Evolutionary conservation across 2,797 vertebrate species (phyloP).

Genomic region (Gymnoscopelus braueri): DNA sequence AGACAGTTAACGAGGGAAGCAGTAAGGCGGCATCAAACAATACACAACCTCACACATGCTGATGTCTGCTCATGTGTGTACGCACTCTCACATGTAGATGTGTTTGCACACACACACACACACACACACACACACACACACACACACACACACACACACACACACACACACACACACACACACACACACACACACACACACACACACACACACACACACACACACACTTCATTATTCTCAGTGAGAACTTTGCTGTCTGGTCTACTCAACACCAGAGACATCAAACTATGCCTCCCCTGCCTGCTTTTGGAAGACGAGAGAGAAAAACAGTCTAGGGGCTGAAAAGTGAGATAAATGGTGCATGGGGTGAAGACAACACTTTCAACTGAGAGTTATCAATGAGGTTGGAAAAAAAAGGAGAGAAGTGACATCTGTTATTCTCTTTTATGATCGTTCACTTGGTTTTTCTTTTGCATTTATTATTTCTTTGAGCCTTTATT

Average conservation of each 20-base stretch:
- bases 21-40: slow-evolving; percentile 28
- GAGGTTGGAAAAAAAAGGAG: slow-evolving; percentile 61
- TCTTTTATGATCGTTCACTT: slow-evolving; percentile 34
- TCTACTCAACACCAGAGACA: slow-evolving; percentile 60
- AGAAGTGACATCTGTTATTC: slow-evolving; percentile 37
- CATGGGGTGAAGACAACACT: slow-evolving; percentile 66
- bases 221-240: slow-evolving; percentile 45
- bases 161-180: slow-evolving; percentile 10
- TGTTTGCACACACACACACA: background rate
- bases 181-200: slow-evolving; percentile 15
- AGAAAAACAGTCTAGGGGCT: slow-evolving; percentile 65
- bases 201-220: slow-evolving; percentile 4
- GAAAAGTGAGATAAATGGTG: slow-evolving; percentile 74
- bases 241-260: slow-evolving; percentile 64
- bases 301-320: slow-evolving; percentile 54
- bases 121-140: background rate
- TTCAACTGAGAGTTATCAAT: slow-evolving; percentile 41
- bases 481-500: background rate
- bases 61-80: background rate
- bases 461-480: slow-evolving; percentile 46
- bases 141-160: slow-evolving; percentile 10
- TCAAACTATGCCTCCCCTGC: slow-evolving; percentile 56
- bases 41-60: background rate
- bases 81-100: background rate
- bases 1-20: slow-evolving; percentile 48